Conservation (phyloP, 2,113 vertebrate species). For the Oreochromis aureus region DNA sequence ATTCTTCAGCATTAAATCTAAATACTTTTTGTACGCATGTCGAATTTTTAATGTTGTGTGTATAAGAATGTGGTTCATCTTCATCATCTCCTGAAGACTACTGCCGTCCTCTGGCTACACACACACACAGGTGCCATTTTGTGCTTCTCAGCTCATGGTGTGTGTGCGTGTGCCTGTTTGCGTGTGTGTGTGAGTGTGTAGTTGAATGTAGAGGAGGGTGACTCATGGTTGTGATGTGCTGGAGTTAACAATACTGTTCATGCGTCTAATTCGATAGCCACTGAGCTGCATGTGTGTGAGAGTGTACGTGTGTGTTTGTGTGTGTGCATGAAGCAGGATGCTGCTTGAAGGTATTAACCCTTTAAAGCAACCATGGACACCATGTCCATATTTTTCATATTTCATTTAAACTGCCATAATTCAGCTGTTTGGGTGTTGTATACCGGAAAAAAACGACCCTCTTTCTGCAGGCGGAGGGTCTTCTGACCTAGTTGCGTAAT, state of each 20-base stretch:
- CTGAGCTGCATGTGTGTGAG: slow-evolving; percentile 6
- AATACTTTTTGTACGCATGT: neutral
- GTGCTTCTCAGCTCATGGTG: slow-evolving; percentile 36
- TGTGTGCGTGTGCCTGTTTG: neutral
- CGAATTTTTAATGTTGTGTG: neutral
- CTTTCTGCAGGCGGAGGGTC: neutral
- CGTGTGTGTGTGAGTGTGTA: neutral
- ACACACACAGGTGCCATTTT: slow-evolving; percentile 64
- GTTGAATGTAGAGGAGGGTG: slow-evolving; percentile 44
- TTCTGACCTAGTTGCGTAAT: slow-evolving; percentile 8
- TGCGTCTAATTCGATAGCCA: slow-evolving; percentile 43
- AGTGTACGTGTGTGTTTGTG: neutral
- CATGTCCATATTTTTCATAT: neutral
- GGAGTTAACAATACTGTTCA: slow-evolving; percentile 53
- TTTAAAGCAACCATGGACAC: neutral
- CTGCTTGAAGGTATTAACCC: slow-evolving; percentile 32
- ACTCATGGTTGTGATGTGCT: slow-evolving; percentile 56
- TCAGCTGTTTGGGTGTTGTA: neutral
- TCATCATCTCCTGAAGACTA: neutral
- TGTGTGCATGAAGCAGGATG: neutral
- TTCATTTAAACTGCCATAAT: neutral
- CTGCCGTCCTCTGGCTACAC: slow-evolving; percentile 27
- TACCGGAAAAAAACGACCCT: neutral
- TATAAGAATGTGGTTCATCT: neutral
- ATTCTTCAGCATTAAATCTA: neutral